Conservation (phyloP, 2,797 vertebrate species). For the Rhincodon typus region DNA sequence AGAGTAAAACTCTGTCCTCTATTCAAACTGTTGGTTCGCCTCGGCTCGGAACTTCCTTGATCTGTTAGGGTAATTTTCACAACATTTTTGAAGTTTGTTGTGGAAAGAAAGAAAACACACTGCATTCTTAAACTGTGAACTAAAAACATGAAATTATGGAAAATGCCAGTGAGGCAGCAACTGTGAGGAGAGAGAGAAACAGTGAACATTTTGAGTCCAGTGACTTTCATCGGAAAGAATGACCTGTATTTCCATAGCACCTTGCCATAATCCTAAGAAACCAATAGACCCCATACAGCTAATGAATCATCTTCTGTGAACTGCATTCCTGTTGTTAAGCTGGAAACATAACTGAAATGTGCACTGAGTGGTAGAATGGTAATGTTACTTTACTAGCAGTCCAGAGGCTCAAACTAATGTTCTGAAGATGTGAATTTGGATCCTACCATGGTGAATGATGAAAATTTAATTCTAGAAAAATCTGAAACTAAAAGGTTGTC, state of each 20-base stretch:
- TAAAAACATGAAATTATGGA: neutral
- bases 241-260: neutral
- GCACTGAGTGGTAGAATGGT: neutral
- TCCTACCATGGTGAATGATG: too few relatives aligned
- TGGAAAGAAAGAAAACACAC: too few relatives aligned
- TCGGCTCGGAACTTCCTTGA: neutral
- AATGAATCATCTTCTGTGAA: neutral
- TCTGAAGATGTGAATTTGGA: too few relatives aligned
- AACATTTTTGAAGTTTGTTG: neutral
- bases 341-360: neutral
- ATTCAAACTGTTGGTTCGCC: too few relatives aligned
- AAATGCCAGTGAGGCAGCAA: neutral
- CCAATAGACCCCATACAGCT: neutral
- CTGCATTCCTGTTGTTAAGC: neutral
- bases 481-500: too few relatives aligned
- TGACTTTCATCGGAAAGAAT: neutral
- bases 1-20: neutral
- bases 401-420: too few relatives aligned
- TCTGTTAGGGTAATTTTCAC: neutral
- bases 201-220: too few relatives aligned
- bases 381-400: too few relatives aligned
- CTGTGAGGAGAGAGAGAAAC: neutral
- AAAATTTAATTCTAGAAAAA: too few relatives aligned
- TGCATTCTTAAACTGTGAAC: neutral
- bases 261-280: neutral